Base-by-base conservation (phyloP, 1,140 invertebrate genomes). In the Megalopta genalis region DNA sequence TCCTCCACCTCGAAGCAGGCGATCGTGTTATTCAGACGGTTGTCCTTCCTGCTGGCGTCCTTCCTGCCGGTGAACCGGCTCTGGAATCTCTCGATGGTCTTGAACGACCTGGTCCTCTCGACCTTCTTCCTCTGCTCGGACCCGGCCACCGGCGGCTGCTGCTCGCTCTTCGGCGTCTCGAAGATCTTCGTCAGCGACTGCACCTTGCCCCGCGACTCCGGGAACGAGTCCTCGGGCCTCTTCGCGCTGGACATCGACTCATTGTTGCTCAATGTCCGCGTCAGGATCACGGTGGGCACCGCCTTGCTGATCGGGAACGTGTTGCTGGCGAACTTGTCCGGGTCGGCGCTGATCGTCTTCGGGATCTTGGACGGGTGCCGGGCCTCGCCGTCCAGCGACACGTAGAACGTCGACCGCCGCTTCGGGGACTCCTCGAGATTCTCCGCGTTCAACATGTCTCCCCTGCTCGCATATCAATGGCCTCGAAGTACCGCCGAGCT, bases 351-450 rank as follows among this genome's bases (percentile, higher is more conserved):
- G 3, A 80, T 39, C 5, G 88, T 83, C 37, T 90, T 92, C 0
- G 67, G 81, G 5, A 90, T 59, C 52, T 90, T 92, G 23, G 57
- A 69, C 60, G 82, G 69, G 14, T 87, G 88, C 14, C 88, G 91
- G 21, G 83, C 21, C 49, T 91, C 88, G 14, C 83, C 86, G 46
- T 91, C 93, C 37, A 94, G 84, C 23, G 93, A 90, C 18, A 94
- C 93, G 90, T 94, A 94, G 76, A 94, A 94, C 72, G 93, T 94
- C 37, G 93, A 94, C 57, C 93, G 85, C 68, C 93, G 87, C 75
- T 93, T 93, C 23, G 92, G 92, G 54, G 91, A 91, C 25, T 90
- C 91, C 42, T 90, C 90, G 21, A 52, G 69, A 42, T 85, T 87
- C 70, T 89, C 88, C 42, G 69, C 63, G 49, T 73, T 87, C 64